Percentiles rank a stretch among this genome's conserved stretches.
Conservation (phyloP, 1,140 invertebrate genomes). For the Brachionus rotundiformis region DNA sequence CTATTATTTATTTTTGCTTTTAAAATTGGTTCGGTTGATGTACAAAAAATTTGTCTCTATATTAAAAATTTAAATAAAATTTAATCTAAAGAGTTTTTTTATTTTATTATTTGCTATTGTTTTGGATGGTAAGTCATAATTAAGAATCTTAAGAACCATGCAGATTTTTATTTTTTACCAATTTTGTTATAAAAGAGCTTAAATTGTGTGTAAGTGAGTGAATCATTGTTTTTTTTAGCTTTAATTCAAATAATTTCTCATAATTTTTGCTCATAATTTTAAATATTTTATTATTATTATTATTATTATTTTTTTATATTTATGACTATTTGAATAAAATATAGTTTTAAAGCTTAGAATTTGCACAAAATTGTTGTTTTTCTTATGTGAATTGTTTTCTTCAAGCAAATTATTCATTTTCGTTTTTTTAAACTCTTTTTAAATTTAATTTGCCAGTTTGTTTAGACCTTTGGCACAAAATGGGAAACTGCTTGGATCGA, state of each 20-base stretch:
- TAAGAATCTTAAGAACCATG: too few species aligned
- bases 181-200: neutral
- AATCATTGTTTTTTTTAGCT: neutral
- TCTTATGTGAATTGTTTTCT: neutral
- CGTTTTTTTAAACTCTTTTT: neutral
- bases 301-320: neutral
- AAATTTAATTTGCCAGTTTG: neutral
- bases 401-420: conserved; percentile 34
- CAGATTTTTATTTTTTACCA: neutral
- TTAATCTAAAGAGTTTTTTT: too few species aligned
- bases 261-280: neutral
- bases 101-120: too few species aligned
- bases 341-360: neutral
- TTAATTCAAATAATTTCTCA: neutral
- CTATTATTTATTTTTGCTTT: too few species aligned
- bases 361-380: conserved; percentile 1
- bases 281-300: conserved; percentile 18
- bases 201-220: too few species aligned
- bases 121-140: too few species aligned
- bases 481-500: conserved; percentile 61
- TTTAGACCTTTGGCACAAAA: conserved; percentile 20
- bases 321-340: neutral
- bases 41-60: too few species aligned
- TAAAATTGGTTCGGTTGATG: too few species aligned
- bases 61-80: too few species aligned